phyloP scores from a whole-genome alignment of 1,140 invertebrate species.

The Drosophila gunungcola region DNA sequence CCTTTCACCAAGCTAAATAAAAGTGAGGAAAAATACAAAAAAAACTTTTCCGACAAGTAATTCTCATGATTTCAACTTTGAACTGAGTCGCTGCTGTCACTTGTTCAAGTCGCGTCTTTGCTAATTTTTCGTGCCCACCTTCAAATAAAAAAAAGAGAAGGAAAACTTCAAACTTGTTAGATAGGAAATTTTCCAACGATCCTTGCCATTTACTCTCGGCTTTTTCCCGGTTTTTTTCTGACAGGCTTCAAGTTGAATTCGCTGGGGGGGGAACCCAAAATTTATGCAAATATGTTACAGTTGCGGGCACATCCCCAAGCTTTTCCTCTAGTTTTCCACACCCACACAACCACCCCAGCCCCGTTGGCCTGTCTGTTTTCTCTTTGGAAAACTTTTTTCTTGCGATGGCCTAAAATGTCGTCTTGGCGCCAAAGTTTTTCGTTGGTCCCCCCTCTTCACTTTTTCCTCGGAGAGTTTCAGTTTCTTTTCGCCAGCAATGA shows the following conservation, averaged over 20 bases:
- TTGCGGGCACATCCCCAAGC: constrained; percentile 22
- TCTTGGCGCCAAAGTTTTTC: constrained; percentile 68
- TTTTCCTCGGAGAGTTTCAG: constrained; percentile 22
- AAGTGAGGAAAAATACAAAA: constrained; percentile 26
- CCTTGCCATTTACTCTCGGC: constrained; percentile 20
- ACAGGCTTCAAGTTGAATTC: constrained; percentile 63
- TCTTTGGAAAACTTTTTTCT: constrained; percentile 49
- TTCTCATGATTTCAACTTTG: constrained; percentile 70
- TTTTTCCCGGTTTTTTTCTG: constrained; percentile 17
- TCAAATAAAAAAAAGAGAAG: constrained; percentile 5
- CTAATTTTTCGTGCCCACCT: constrained; percentile 57
- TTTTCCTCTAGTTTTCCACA: constrained; percentile 20
- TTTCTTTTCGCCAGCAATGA: constrained; percentile 55
- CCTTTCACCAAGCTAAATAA: constrained; percentile 26
- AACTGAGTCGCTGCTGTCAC: constrained; percentile 48
- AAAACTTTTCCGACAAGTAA: constrained; percentile 58
- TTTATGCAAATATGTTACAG: constrained; percentile 74
- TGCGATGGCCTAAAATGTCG: constrained; percentile 61
- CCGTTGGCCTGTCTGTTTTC: constrained; percentile 30
- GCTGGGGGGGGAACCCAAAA: constrained; percentile 33
- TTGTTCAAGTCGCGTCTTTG: constrained; percentile 36
- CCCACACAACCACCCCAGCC: background rate
- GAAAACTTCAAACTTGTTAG: constrained; percentile 58
- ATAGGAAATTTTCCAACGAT: constrained; percentile 36
- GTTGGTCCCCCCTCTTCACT: background rate